Percentiles rank a stretch among this genome's conserved stretches.
These are phyloP conservation scores for Epicauta chinensis DNA, from an alignment of 1,140 invertebrate species.

Conservation along the genomic window DNA sequence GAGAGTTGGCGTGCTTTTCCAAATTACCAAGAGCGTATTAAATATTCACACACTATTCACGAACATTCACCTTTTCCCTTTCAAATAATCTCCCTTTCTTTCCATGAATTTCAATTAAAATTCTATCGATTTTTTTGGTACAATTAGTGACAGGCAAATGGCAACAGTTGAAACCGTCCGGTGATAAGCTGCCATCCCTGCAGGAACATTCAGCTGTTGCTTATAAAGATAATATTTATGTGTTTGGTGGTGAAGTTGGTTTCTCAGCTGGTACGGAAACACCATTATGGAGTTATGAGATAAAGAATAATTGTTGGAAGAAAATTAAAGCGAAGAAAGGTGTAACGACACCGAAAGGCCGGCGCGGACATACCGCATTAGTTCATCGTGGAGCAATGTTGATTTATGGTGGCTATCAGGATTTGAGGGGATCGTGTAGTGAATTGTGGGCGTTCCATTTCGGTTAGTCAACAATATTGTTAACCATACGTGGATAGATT, in stretches of 20 bases:
- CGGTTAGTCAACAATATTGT: constrained; percentile 49
- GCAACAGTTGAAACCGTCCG: constrained; percentile 62
- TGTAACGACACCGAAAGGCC: constrained; percentile 59
- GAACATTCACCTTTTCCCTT: too few species aligned
- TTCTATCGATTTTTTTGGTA: neutral
- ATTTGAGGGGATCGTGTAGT: constrained; percentile 73
- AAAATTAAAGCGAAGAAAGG: constrained; percentile 54
- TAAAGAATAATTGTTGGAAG: constrained; percentile 64
- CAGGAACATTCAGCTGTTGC: constrained; percentile 80
- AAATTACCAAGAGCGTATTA: too few species aligned
- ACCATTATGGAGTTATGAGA: constrained; percentile 81
- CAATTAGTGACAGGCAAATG: constrained; percentile 59
- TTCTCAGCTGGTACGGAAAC: constrained; percentile 73
- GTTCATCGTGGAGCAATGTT: constrained; percentile 74
- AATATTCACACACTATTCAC: too few species aligned
- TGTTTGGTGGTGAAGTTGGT: constrained; percentile 85
- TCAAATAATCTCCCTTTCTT: too few species aligned
- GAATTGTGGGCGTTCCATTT: constrained; percentile 88
- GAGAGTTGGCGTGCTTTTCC: too few species aligned
- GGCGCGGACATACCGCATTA: constrained; percentile 76
- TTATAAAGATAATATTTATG: constrained; percentile 68
- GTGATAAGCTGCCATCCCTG: constrained; percentile 67
- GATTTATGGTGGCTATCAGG: constrained; percentile 85
- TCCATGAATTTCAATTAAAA: neutral
- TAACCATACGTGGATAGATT: too few species aligned